Base-by-base conservation (phyloP, 2,113 vertebrate species). In the Myodes glareolus region DNA sequence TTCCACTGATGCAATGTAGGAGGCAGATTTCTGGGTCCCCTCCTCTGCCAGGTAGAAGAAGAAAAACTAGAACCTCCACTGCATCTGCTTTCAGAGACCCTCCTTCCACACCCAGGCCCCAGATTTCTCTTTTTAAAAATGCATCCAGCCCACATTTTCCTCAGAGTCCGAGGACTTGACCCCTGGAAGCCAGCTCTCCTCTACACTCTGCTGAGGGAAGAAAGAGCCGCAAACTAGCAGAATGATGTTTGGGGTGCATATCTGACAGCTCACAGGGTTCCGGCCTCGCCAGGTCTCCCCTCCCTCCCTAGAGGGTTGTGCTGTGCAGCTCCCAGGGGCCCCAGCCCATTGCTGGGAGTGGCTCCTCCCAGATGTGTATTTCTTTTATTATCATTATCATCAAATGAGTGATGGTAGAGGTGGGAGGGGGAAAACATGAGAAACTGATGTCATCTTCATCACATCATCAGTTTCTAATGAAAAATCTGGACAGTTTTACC, bases 121-220 rank as follows among this genome's bases (percentile, higher is more conserved):
- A 84, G 52, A n/a, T 86, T 84, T 95, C 81, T 91, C 42, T 84
- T 81, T 52, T 70, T 36, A 80, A 94, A 94, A 97, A 89, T 63
- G 76, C 52, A 47, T 3, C 33, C 73, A 52, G 81, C 65, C 58
- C 50, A 68, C 86, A 81, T 76, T 73, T 81, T 36, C 19, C 12
- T 81, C 21, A 65, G 50, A 23, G 13, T 42, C 67, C 8, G 3
- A 39, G 67, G 27, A n/a, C 16, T 61, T 27, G 45, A 0, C 11
- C 55, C n/a, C 23, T 29, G 5, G 14, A 47, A 33, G 19, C 50
- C 58, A 31, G n/a, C 17, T n/a, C 47, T 23, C 0, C 65, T 76
- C 11, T 16, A 2, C 23, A 7, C 17, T 36, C 42, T 58, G 12
- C 16, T 50, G 33, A 17, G 61, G 31, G 11, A 72, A 52, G 85